phyloP scores from a whole-genome alignment of 2,888 invertebrate species.

The Parnassius apollo region DNA sequence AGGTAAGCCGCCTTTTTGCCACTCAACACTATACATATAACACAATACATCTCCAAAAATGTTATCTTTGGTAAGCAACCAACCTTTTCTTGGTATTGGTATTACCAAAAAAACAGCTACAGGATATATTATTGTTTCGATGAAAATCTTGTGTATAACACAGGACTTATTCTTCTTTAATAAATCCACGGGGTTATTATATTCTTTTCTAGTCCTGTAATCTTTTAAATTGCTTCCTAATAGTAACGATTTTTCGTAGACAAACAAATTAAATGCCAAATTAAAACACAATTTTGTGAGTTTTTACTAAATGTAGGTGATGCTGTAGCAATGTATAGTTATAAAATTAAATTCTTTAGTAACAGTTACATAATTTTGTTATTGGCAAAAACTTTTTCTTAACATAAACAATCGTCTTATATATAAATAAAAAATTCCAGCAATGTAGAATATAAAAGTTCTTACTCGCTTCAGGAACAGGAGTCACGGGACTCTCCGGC shows the following conservation, averaged over 20 bases:
- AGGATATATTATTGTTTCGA: too few relatives aligned
- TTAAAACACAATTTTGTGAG: neutral
- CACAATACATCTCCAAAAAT: too few relatives aligned
- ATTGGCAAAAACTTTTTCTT: neutral
- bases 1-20: too few relatives aligned
- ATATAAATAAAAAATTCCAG: neutral
- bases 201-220: conserved; percentile 2
- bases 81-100: too few relatives aligned
- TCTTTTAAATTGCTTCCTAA: conserved; percentile 7
- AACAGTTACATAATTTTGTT: neutral
- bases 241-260: neutral
- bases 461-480: conserved; percentile 92
- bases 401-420: neutral
- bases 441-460: neutral
- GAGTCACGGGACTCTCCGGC: conserved; percentile 92
- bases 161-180: too few relatives aligned
- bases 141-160: too few relatives aligned
- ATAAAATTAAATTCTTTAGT: neutral
- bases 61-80: too few relatives aligned
- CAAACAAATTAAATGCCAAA: too few relatives aligned
- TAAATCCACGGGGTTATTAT: too few relatives aligned
- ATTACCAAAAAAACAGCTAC: too few relatives aligned
- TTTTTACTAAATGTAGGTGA: neutral
- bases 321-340: neutral
- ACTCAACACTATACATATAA: too few relatives aligned